Evolutionary conservation across 1,140 invertebrate species (phyloP).

Genomic region (Bombus affinis): DNA sequence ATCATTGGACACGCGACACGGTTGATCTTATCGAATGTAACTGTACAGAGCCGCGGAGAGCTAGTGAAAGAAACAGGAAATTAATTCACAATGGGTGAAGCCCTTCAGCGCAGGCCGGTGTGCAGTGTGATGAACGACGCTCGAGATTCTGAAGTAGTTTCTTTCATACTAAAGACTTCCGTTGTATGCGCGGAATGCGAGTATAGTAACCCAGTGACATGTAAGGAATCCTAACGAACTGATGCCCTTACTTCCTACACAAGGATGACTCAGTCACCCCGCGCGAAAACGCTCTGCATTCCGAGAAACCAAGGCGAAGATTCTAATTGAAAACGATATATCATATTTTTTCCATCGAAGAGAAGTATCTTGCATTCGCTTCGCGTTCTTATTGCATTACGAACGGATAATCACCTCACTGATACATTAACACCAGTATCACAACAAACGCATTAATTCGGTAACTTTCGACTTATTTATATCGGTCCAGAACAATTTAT

Average conservation of each 20-base stretch:
- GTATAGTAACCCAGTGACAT: slow-evolving; percentile 61
- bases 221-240: slow-evolving; percentile 58
- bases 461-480: too few species aligned
- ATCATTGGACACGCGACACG: neutral
- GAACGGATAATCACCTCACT: accelerated
- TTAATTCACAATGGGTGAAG: slow-evolving; percentile 41
- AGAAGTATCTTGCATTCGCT: too few species aligned
- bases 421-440: too few species aligned
- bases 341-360: too few species aligned
- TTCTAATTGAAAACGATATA: neutral
- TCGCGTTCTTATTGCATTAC: too few species aligned
- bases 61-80: slow-evolving; percentile 23
- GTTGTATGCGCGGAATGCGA: slow-evolving; percentile 57
- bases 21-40: neutral
- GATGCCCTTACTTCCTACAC: slow-evolving; percentile 50
- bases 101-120: slow-evolving; percentile 15
- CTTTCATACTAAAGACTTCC: slow-evolving; percentile 56
- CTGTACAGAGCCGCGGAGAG: neutral
- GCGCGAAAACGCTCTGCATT: slow-evolving; percentile 8
- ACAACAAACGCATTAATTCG: too few species aligned
- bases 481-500: too few species aligned
- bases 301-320: neutral
- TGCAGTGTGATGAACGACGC: slow-evolving; percentile 25
- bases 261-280: slow-evolving; percentile 27
- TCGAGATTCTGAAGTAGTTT: slow-evolving; percentile 55